Base-by-base conservation (phyloP, 1,140 invertebrate genomes). In the Agrypnia vestita region DNA sequence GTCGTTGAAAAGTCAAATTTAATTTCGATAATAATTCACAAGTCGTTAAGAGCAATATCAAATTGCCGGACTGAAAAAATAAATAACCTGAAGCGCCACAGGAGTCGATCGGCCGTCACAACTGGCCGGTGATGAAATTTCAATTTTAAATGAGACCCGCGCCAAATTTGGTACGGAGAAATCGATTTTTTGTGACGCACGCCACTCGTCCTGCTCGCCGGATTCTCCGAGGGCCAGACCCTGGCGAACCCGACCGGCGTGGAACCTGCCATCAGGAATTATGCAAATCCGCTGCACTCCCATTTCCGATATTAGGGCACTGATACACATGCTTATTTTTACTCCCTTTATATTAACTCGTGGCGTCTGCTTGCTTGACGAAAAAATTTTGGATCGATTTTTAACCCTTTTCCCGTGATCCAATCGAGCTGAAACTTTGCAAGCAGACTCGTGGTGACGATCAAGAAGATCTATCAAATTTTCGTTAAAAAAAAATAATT, bases 91-190 rank as follows among this genome's bases (percentile, higher is more conserved):
- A 35, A 35, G 25, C 25, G 25, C 25, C 25, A 35, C 25, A 35
- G 25, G 25, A 35, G 25, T 35, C n/a, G 25, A 35, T 1, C 25
- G 6, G 25, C 25, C n/a, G n/a, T n/a, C 25, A 35, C 25, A 35
- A 35, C 25, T 17, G 13, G 3, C 19, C 61, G n/a, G 25, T 64
- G 61, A 12, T 43, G 61, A 13, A 49, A 69, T 69, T 69, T 69
- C 21, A 69, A 69, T 69, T 69, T 69, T 17, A 69, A 69, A 69
- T 46, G 35, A 47, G 44, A 47, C 64, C 43, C 64, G n/a, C n/a
- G 44, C 64, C 64, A 69, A 69, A 19, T 69, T 69, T 21, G 64
- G 64, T n/a, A 43, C 46, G 17, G 13, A 17, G 64, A 21, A 46
- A 17, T 69, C n/a, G 44, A 47, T 47, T 69, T 69, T 69, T 69